A percentile compares a stretch with the other conserved stretches of the same genome.
Conservation (phyloP, 2,113 vertebrate genomes). For the Acanthisitta chloris region DNA sequence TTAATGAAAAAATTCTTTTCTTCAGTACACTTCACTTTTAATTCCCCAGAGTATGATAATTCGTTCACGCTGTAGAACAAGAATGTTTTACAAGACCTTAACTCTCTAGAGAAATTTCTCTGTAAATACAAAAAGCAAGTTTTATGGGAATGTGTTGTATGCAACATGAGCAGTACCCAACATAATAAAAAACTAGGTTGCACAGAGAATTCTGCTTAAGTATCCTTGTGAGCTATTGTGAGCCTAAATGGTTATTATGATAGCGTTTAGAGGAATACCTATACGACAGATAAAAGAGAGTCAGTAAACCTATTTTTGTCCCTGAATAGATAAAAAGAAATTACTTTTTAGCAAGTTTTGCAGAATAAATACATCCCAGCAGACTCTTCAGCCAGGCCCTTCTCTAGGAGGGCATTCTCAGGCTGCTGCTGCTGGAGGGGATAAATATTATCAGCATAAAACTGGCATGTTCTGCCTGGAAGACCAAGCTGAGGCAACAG, state of each 20-base stretch:
- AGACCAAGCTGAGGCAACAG: neutral
- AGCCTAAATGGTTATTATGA: constrained; percentile 48
- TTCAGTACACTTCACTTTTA: constrained; percentile 80
- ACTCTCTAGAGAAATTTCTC: constrained; percentile 82
- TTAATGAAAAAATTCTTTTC: constrained; percentile 85
- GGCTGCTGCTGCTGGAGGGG: neutral
- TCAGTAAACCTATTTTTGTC: constrained; percentile 1
- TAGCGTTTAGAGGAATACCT: constrained; percentile 48
- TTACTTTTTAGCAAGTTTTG: constrained; percentile 10
- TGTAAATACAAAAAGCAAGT: constrained; percentile 79
- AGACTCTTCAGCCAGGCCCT: neutral
- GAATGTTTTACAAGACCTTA: constrained; percentile 83
- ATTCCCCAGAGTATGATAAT: constrained; percentile 81
- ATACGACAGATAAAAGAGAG: constrained; percentile 40
- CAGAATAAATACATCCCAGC: neutral
- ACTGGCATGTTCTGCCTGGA: neutral
- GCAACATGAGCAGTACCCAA: constrained; percentile 70
- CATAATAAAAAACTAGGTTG: constrained; percentile 65
- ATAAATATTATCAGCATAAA: too few relatives aligned
- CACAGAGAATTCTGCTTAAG: constrained; percentile 58
- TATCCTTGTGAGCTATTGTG: constrained; percentile 38
- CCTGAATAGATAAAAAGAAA: constrained; percentile 46
- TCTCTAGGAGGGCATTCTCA: neutral
- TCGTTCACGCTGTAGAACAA: constrained; percentile 80
- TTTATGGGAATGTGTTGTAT: constrained; percentile 76